These are phyloP conservation scores for Siderastrea radians DNA, from an alignment of 92 coral and sea anemone genomes.

Conservation along the genomic window DNA sequence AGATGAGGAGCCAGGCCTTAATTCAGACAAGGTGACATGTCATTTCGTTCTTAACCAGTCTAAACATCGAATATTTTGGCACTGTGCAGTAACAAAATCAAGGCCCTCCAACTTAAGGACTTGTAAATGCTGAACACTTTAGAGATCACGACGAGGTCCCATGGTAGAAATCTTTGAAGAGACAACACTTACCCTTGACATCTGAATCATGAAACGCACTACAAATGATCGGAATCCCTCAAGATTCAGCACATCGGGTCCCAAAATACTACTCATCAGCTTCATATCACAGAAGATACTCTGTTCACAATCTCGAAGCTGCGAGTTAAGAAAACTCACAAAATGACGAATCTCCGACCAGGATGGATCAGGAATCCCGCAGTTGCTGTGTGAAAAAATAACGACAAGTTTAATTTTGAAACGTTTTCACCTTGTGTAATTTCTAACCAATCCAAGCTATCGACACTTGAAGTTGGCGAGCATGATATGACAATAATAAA, in stretches of 20 bases:
- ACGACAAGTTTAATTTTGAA: too few species aligned
- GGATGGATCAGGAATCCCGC: slow-evolving; percentile 88
- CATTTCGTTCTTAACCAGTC: too few species aligned
- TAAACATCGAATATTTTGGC: too few species aligned
- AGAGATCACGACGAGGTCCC: neutral
- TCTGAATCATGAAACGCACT: slow-evolving; percentile 85
- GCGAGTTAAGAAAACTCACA: slow-evolving; percentile 70
- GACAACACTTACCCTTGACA: slow-evolving; percentile 76
- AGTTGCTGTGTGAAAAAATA: slow-evolving; percentile 54
- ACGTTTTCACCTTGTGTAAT: too few species aligned
- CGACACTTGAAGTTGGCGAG: too few species aligned
- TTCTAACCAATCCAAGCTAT: too few species aligned
- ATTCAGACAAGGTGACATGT: too few species aligned
- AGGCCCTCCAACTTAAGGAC: too few species aligned
- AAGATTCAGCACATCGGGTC: slow-evolving; percentile 30
- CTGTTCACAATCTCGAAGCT: slow-evolving; percentile 62
- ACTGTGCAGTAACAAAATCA: too few species aligned
- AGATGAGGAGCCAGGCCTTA: too few species aligned
- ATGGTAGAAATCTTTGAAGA: neutral
- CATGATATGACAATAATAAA: too few species aligned
- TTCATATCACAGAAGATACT: slow-evolving; percentile 77
- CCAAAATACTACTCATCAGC: slow-evolving; percentile 44
- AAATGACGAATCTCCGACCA: slow-evolving; percentile 91
- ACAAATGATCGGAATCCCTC: slow-evolving; percentile 80
- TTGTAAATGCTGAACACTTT: too few species aligned